Conservation (phyloP, 1,140 invertebrate species). For the Leptinotarsa lineolata region DNA sequence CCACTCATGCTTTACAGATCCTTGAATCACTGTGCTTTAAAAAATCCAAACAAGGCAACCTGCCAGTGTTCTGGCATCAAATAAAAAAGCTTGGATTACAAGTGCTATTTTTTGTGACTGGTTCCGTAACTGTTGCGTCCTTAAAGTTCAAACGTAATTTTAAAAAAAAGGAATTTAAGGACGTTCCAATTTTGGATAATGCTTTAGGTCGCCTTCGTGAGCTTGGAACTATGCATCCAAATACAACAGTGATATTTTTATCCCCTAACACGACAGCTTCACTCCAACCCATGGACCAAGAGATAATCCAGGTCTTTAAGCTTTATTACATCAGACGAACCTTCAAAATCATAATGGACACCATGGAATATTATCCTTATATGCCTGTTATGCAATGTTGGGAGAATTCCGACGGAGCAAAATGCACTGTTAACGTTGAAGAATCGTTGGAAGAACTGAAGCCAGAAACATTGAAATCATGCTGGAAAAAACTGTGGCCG, state of each 20-base stretch:
- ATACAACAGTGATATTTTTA: conserved; percentile 47
- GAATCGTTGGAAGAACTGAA: conserved; percentile 42
- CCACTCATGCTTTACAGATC: conserved; percentile 35
- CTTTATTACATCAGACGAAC: conserved; percentile 41
- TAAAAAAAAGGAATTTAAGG: conserved; percentile 37
- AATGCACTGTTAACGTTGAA: conserved; percentile 26
- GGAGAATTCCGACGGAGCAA: conserved; percentile 35
- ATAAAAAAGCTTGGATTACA: conserved; percentile 29
- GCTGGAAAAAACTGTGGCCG: conserved; percentile 48
- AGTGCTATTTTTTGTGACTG: conserved; percentile 30
- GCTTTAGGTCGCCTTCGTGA: conserved; percentile 32
- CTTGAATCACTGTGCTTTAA: conserved; percentile 37
- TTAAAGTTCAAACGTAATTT: conserved; percentile 40
- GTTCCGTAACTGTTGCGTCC: conserved; percentile 38
- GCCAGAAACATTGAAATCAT: conserved; percentile 49
- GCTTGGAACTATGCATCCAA: conserved; percentile 19
- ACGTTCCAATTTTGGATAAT: conserved; percentile 56
- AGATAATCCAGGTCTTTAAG: conserved; percentile 54
- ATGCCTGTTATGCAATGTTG: conserved; percentile 33
- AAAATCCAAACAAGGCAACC: conserved; percentile 31
- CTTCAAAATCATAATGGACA: conserved; percentile 24
- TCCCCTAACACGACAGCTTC: conserved; percentile 51
- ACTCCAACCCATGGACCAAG: conserved; percentile 55
- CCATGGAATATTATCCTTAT: conserved; percentile 30
- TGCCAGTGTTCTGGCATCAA: conserved; percentile 32